Evolutionary conservation across 1,140 invertebrate species (phyloP), one percentile per base, ranked within the genome.

Genomic region (Papilio dardanus): DNA sequence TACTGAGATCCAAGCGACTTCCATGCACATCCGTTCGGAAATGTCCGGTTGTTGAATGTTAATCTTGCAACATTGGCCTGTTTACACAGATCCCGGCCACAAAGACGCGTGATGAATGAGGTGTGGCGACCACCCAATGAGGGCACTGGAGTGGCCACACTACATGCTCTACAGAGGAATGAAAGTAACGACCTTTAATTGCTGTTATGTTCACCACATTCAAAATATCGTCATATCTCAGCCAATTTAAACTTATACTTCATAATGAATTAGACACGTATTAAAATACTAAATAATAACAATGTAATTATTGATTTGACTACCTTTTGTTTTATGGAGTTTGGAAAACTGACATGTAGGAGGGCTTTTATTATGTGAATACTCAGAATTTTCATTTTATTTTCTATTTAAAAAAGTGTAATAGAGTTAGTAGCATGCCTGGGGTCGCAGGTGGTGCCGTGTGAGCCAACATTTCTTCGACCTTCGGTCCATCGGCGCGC

Each of bases 391-490:
- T n/a, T n/a, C n/a, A n/a, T n/a, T n/a, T n/a, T n/a, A n/a, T n/a
- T n/a, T n/a, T n/a, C n/a, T n/a, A n/a, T n/a, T n/a, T n/a, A n/a
- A n/a, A 69, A 24, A 12, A 12, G 21, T 69, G 21, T 31, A 50
- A 71, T 71, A 71, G 69, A 50, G 19, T 50, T 71, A 50, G 42
- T n/a, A 50, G 33, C 35, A 71, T 46, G 69, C 42, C 54, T 24
- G 77, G 76, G 78, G 77, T 82, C 85, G 81, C 82, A 83, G 84
- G 81, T 83, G 74, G 76, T 62, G 79, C 46, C 31, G 69, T 75
- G 83, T 86, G 84, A 89, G 91, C 91, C 89, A 92, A 91, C 81
- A 91, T 91, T 88, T 86, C 85, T 85, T 74, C 84, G 85, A 83
- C 88, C 89, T 91, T 89, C 86, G 83, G 78, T 85, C 83, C 85